Evolutionary conservation across 2,888 invertebrate species (phyloP).

Genomic region (Vanessa cardui): DNA sequence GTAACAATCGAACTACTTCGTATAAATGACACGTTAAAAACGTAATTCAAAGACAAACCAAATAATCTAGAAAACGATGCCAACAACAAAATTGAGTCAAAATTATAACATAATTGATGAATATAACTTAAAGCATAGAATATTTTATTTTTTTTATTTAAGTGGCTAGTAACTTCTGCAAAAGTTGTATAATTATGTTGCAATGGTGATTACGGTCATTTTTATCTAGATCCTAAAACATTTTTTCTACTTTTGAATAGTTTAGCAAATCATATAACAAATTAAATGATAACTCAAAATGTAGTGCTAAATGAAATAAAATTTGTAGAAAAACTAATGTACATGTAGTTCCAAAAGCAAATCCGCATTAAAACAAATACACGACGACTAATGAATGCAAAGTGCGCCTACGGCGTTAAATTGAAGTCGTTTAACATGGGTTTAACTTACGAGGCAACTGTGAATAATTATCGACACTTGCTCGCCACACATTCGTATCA

Average conservation of each 20-base stretch:
- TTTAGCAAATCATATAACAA: neutral
- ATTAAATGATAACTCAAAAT: neutral
- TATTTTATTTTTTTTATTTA: no score
- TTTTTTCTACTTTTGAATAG: no score
- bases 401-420: conserved; percentile 36
- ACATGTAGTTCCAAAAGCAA: conserved; percentile 30
- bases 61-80: no score
- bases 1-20: conserved; percentile 45
- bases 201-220: no score
- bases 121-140: no score
- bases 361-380: conserved; percentile 30
- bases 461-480: conserved; percentile 26
- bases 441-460: conserved; percentile 28
- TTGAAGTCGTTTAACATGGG: conserved; percentile 32
- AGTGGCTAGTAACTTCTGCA: no score
- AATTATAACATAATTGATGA: no score
- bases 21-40: neutral
- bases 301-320: neutral
- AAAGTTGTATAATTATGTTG: no score
- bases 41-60: no score
- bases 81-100: no score
- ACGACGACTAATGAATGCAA: conserved; percentile 44
- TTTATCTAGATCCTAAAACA: no score
- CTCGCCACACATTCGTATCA: conserved; percentile 23
- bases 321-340: conserved; percentile 20